Evolutionary conservation across 2,797 vertebrate species (phyloP), one percentile per base, ranked within the genome.

Genomic region (Spinus pinus): DNA sequence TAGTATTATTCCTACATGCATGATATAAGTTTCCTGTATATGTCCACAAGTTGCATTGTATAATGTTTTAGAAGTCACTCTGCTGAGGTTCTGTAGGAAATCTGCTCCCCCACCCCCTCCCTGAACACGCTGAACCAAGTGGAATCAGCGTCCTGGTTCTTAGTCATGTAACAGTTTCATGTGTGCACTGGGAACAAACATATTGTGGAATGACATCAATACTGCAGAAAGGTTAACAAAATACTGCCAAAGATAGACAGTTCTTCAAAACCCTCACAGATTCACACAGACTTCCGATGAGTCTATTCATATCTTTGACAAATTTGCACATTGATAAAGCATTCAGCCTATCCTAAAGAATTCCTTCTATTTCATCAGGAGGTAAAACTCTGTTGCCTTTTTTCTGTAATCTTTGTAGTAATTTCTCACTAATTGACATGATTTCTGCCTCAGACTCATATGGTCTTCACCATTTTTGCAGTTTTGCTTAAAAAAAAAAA

Each of bases 101-200:
- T 22, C 15, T 1, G 1, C 4, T 71, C 9, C 16, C 57, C 4
- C 9, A 19, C 3, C 2, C 14, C 14, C 17, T 28, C 39, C 23
- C 19, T 46, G 22, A 86, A 49, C 47, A 88, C 22, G 22, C 22
- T 53, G 47, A 81, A 73, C 12, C 7, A 2, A 61, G 24, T 7
- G 42, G 35, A 88, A 49, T 22, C 13, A 6, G 25, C 0, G 0
- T 14, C 41, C 12, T 12, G 13, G 37, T 58, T 81, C 65, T 93
- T 74, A 91, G 65, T 78, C 84, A 88, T 33, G 12, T 39, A 70
- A n/a, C 28, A 22, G 54, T 53, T 88, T 47, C 42, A 60, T 92
- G 37, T 53, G n/a, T 78, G 42, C 50, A 11, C 30, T 35, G 13
- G 50, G 27, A 88, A 21, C 15, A 90, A 93, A 84, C 58, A 84